Evolutionary conservation across 2,113 vertebrate species (phyloP), one percentile per base, ranked within the genome.

Genomic region (Astur gentilis): DNA sequence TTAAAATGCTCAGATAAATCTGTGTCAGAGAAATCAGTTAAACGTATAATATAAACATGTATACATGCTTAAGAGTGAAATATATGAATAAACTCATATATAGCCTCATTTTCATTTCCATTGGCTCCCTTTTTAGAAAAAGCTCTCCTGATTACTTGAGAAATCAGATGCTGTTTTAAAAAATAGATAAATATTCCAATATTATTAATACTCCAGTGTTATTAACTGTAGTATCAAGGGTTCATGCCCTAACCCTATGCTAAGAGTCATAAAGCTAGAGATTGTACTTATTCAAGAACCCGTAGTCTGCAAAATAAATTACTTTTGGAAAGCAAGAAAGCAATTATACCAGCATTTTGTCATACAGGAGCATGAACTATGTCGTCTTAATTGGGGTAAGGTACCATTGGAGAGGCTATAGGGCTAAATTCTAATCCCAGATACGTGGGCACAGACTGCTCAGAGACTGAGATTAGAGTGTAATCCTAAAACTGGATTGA

Each of bases 401-500:
- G 91, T 94, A 77, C 87, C 21, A 36, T 0, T 65, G 84, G 91
- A 82, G 86, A 87, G 52, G 20, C 69, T 64, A 31, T 60, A 61
- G 62, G 52, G 75, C 89, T 94, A 20, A 90, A 95, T 94, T 96
- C 95, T 97, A 97, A 97, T 97, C 96, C 94, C 77, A 73, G 84
- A 70, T 95, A 94, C 64, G 62, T 94, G 94, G 93, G 93, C 94
- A 64, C 89, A 89, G 96, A 87, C 78, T 83, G 70, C 82, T 93
- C 89, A 83, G 94, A 87, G 95, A 62, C 82, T 75, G 87, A 91
- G 95, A 97, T 97, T 96, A 97, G 69, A 90, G 40, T 13, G n/a
- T 96, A 95, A 96, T 97, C 96, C 95, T 97, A 95, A 93, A 95
- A 96, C 92, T 95, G 87, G 91, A 94, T 83, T 94, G 95, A 90